phyloP scores from a whole-genome alignment of 1,140 invertebrate genomes.

The Drosophila murphyi region DNA sequence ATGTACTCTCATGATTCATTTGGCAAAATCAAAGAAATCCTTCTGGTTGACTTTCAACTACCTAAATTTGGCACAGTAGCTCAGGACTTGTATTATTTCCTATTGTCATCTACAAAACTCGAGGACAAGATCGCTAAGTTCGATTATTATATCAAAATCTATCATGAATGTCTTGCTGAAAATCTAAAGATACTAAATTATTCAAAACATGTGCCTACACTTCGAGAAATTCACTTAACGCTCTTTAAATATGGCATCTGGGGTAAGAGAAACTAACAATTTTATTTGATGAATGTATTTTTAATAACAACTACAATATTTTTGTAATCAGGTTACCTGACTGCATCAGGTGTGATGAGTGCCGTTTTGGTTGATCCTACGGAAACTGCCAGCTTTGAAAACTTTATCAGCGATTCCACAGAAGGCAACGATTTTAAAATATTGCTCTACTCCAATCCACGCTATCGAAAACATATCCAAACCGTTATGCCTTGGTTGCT shows the following conservation, averaged over 20 bases:
- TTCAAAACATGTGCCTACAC: slow-evolving; percentile 48
- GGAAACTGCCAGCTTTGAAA: slow-evolving; percentile 65
- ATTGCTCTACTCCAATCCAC: slow-evolving; percentile 60
- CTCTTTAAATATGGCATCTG: slow-evolving; percentile 56
- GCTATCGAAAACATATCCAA: slow-evolving; percentile 67
- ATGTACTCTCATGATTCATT: slow-evolving; percentile 86
- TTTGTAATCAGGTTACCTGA: slow-evolving; percentile 42
- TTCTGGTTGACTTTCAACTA: slow-evolving; percentile 68
- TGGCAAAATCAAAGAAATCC: slow-evolving; percentile 75
- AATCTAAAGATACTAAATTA: slow-evolving; percentile 70
- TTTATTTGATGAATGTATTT: neutral
- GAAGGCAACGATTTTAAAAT: slow-evolving; percentile 63
- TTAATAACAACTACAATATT: neutral
- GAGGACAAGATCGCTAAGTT: slow-evolving; percentile 73
- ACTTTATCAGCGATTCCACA: slow-evolving; percentile 52
- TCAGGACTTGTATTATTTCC: slow-evolving; percentile 66
- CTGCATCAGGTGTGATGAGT: slow-evolving; percentile 67
- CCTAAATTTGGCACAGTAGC: slow-evolving; percentile 62
- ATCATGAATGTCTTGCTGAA: slow-evolving; percentile 64
- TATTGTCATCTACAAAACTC: slow-evolving; percentile 65
- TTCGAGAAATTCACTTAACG: slow-evolving; percentile 56
- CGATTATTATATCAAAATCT: slow-evolving; percentile 71
- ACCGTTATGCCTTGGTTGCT: slow-evolving; percentile 65
- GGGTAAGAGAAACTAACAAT: slow-evolving; percentile 43
- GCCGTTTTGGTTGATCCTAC: slow-evolving; percentile 70